A percentile compares a stretch with the other conserved stretches of the same genome.
phyloP scores from a whole-genome alignment of 2,888 invertebrate species.

The Tiphia femorata region DNA sequence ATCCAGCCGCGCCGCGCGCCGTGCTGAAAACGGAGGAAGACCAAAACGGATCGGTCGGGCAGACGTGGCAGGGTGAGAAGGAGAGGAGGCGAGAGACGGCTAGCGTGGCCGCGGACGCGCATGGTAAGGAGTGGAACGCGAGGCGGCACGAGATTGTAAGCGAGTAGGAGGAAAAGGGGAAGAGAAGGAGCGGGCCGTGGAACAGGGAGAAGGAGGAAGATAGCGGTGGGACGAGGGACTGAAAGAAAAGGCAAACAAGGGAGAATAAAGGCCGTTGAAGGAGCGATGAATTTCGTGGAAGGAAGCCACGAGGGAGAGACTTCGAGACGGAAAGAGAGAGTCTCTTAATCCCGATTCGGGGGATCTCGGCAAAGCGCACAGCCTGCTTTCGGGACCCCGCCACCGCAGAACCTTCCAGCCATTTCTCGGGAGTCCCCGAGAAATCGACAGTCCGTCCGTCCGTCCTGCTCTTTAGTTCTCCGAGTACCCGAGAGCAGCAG shows the following conservation, averaged over 20 bases:
- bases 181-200: slow-evolving; percentile 12
- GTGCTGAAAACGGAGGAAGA: slow-evolving; percentile 43
- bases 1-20: slow-evolving; percentile 35
- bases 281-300: slow-evolving; percentile 57
- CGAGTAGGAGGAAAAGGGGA: slow-evolving; percentile 14
- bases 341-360: slow-evolving; percentile 43
- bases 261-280: slow-evolving; percentile 50
- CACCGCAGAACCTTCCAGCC: slow-evolving; percentile 25
- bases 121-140: background rate
- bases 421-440: slow-evolving; percentile 39
- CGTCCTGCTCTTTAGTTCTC: too few species aligned
- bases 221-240: slow-evolving; percentile 8
- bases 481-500: too few species aligned
- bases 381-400: slow-evolving; percentile 31
- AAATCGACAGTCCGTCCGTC: slow-evolving; percentile 23
- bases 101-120: slow-evolving; percentile 16
- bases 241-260: slow-evolving; percentile 54
- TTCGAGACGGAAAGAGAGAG: slow-evolving; percentile 15
- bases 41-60: slow-evolving; percentile 35
- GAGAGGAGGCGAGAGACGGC: slow-evolving; percentile 19
- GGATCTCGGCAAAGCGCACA: slow-evolving; percentile 16
- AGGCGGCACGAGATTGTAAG: slow-evolving; percentile 10
- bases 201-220: background rate
- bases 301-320: slow-evolving; percentile 33
- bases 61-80: slow-evolving; percentile 17